Evolutionary conservation across 2,888 invertebrate species (phyloP), one percentile per base, ranked within the genome.

Genomic region (Gisinianus flammeolus): DNA sequence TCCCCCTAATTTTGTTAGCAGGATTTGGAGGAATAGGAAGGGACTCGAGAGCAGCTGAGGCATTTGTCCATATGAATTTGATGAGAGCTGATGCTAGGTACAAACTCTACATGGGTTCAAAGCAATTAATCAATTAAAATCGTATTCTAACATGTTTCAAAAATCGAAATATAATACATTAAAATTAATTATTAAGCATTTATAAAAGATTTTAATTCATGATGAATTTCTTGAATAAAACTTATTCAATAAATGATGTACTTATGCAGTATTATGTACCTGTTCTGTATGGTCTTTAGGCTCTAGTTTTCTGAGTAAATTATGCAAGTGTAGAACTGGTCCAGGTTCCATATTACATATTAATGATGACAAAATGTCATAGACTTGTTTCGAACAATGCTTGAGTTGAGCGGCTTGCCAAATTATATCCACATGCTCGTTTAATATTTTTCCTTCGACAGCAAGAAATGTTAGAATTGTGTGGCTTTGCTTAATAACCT

Each of bases 371-470:
- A 97, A 88, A 64, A 96, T 89, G 87, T 97, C 97, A 86, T 95
- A 94, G 80, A 97, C 96, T 81, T 96, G 96, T 85, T 96, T 93
- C 0, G 96, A 93, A 86, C 97, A 97, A 87, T 97, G 97, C 87
- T 97, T 97, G 72, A 97, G 87, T 87, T 97, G 97, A 0, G 96
- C 95, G 0, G 97, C 95, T 83, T 95, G 94, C 97, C 97, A 97
- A 81, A 97, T 95, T 56, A 94, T 90, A 86, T 96, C 95, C 84
- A 97, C 92, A 85, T 97, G 96, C 78, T 95, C 95, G 77, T 93
- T 93, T 0, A 94, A 94, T 56, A 97, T 93, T 83, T 94, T 91
- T 58, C 94, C 94, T 87, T 97, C 96, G 88, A 96, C 93, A 0
- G 96, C 97, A 81, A 97, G 89, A 87, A 97, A 96, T 87, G 95